Base-by-base conservation (phyloP, 2,888 invertebrate species). In the Trichogramma evanescens region DNA sequence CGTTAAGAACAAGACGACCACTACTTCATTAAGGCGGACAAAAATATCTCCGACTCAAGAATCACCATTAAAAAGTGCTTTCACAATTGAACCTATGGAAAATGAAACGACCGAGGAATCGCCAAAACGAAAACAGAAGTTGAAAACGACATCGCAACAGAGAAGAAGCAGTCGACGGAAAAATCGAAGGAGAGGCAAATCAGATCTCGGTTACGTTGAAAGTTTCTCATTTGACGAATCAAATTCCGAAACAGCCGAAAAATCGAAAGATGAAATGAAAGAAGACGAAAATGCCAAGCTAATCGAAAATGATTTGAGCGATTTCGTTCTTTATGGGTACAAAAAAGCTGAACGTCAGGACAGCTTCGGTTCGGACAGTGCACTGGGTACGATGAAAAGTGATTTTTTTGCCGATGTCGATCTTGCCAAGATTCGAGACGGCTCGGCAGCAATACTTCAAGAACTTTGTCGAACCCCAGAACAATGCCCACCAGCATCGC, bases 11-110 rank as follows among this genome's bases (percentile, higher is more conserved):
- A 26, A 26, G 26, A 26, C 72, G 4, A 60, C 70, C 6, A 70
- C 72, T 45, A 72, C 72, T n/a, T 75, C 76, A 61, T 60, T 77
- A 42, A 67, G 76, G 56, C 70, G 76, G 38, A 74, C 76, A n/a
- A 76, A 77, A 57, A 76, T 77, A 59, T 77, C 77, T 0, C 76
- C 77, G 3, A 76, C 76, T 8, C 76, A 77, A 51, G 77, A 77
- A 56, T 70, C 73, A 13, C 61, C 59, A 38, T 67, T 71, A 5
- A 75, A 70, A 63, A 73, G 66, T 53, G 75, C 75, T 5, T 76
- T 76, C 50, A 69, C 67, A 1, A 65, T 61, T 8, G 70, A 69
- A 9, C 66, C 9, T 1, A 8, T 7, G 3, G 64, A 65, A n/a
- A 2, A 13, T 6, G 65, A 44, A 57, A 5, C 60, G 51, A n/a